Percentiles rank a stretch among this genome's conserved stretches.
Conservation (phyloP, 2,113 vertebrate genomes). For the Bufo bufo region DNA sequence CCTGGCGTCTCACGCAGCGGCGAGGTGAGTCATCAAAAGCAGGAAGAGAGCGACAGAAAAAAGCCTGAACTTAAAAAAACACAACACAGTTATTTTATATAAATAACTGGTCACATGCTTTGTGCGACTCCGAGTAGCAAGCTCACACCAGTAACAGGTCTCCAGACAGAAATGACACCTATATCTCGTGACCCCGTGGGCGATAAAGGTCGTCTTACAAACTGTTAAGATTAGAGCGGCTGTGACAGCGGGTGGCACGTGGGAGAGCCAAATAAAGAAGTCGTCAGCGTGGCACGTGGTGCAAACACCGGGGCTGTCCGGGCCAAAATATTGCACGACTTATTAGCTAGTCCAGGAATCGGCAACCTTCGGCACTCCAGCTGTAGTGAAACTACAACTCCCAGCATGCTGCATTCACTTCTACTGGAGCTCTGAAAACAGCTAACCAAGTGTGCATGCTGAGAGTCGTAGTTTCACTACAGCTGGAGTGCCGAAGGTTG, state of each 20-base stretch:
- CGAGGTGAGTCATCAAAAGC: background rate
- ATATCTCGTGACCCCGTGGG: conserved; percentile 32
- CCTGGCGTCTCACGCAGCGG: background rate
- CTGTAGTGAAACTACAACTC: too few species aligned
- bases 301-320: background rate
- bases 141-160: background rate
- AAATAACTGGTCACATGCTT: background rate
- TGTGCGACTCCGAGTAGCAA: conserved; percentile 32
- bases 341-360: too few species aligned
- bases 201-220: conserved; percentile 31
- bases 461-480: too few species aligned
- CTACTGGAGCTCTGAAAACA: too few species aligned
- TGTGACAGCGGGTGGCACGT: conserved; percentile 4
- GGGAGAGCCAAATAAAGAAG: conserved; percentile 26
- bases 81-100: background rate
- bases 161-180: background rate
- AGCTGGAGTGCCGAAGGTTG: too few species aligned
- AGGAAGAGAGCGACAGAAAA: conserved; percentile 29
- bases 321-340: too few species aligned
- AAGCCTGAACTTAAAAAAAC: conserved; percentile 32
- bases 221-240: conserved; percentile 29
- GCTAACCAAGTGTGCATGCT: too few species aligned
- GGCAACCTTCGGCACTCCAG: too few species aligned
- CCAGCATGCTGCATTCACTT: too few species aligned
- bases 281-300: background rate